Evolutionary conservation across 2,113 vertebrate species (phyloP), one percentile per base, ranked within the genome.

Genomic region (Thamnaconus septentrionalis): DNA sequence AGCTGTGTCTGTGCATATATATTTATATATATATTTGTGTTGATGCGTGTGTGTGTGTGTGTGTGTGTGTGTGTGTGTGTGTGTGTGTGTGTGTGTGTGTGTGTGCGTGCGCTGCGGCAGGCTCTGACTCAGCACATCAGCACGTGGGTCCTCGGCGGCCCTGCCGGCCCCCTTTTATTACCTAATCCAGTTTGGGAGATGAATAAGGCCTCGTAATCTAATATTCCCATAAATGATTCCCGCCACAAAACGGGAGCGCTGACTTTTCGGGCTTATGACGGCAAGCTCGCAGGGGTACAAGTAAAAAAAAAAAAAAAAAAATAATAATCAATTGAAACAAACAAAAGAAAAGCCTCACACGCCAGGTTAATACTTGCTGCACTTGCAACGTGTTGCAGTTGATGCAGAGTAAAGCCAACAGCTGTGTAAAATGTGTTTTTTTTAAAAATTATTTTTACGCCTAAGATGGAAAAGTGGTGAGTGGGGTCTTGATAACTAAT

Each of bases 141-240:
- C 74, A 61, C 0, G 53, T 31, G 18, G 18, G 18, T 31, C 18
- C 18, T 31, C 18, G 18, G 18, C 18, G 58, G 61, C 64, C 61
- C 73, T 67, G 67, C 70, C 74, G 72, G 81, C 66, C 53, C 62
- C 80, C 80, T 82, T 88, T 90, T 87, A 90, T 88, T 82, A 87
- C 76, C 82, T 90, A 90, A 90, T 91, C 87, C 84, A 88, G 88
- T 91, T 91, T 89, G 80, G 87, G 75, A 84, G 76, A 88, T 87
- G 81, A 90, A 87, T 84, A 79, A 64, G 57, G 53, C 59, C 79
- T 31, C 9, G 10, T 90, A 90, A 92, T 89, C 83, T 86, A 87
- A 91, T 91, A 79, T 82, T 79, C 79, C 71, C 76, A 80, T 77
- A 81, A 88, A 89, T 82, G 73, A 85, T 84, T 81, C 69, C 74